phyloP scores from a whole-genome alignment of 1,140 invertebrate species.

The Megalopta genalis region DNA sequence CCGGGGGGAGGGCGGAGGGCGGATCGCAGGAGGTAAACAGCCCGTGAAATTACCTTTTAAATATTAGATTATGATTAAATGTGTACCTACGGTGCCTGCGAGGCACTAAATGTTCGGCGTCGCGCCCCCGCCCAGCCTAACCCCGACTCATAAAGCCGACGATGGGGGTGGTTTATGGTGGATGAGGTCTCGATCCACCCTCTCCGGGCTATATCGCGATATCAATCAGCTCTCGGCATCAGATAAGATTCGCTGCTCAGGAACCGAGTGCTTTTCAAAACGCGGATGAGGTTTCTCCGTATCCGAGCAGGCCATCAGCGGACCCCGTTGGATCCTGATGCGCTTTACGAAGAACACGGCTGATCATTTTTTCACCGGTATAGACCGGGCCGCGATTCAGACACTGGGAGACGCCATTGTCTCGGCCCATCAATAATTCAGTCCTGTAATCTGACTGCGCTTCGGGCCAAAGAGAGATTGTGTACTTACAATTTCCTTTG shows the following conservation, averaged over 20 bases:
- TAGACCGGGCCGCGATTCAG: background rate
- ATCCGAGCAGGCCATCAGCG: constrained; percentile 11
- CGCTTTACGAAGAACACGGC: constrained; percentile 15
- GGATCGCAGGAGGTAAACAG: constrained; percentile 76
- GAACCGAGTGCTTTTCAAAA: constrained; percentile 73
- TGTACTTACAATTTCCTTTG: too few species aligned
- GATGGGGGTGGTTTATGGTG: constrained; percentile 65
- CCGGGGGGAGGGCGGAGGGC: constrained; percentile 25
- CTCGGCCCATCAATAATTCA: background rate
- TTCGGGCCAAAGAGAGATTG: too few species aligned
- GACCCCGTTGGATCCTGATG: background rate
- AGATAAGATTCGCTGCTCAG: constrained; percentile 77
- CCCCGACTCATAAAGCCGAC: constrained; percentile 67
- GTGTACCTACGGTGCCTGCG: constrained; percentile 71
- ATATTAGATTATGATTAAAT: constrained; percentile 82
- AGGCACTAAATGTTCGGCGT: constrained; percentile 76
- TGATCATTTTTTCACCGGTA: background rate
- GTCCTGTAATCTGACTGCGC: too few species aligned
- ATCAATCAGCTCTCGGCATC: constrained; percentile 77
- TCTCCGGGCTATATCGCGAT: constrained; percentile 67
- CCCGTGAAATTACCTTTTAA: constrained; percentile 81
- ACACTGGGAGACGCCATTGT: background rate
- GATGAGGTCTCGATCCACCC: constrained; percentile 62
- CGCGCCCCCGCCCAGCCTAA: constrained; percentile 42
- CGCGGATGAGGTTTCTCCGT: constrained; percentile 51